phyloP scores from a whole-genome alignment of 2,797 vertebrate species.

The Gambelia wislizenii region DNA sequence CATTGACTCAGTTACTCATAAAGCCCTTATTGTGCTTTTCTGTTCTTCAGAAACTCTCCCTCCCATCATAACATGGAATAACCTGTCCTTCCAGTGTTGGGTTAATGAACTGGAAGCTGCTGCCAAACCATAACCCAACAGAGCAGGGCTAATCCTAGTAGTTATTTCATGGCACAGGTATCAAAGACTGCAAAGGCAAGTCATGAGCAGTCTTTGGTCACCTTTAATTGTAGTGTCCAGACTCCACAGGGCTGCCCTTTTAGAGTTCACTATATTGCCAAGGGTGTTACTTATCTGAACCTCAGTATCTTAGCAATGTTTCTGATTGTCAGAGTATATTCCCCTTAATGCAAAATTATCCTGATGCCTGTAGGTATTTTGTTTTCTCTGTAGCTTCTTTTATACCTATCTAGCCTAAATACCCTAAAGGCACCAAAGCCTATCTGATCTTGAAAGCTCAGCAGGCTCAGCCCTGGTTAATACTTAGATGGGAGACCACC shows the following conservation, averaged over 20 bases:
- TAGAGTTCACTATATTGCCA: background rate
- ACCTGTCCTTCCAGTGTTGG: slow-evolving; percentile 64
- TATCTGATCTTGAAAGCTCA: no score
- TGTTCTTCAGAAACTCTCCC: slow-evolving; percentile 43
- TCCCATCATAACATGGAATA: slow-evolving; percentile 40
- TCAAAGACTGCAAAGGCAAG: background rate
- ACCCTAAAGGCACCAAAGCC: no score
- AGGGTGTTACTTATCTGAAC: background rate
- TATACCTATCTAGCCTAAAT: background rate
- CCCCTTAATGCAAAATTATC: background rate
- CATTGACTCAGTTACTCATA: slow-evolving; percentile 54
- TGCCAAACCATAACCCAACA: background rate
- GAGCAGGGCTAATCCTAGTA: background rate
- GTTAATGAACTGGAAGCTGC: slow-evolving; percentile 25
- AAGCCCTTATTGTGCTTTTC: slow-evolving; percentile 32
- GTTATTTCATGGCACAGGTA: background rate
- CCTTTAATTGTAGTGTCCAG: background rate
- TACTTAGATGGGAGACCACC: no score
- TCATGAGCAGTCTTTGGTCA: background rate
- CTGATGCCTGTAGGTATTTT: background rate
- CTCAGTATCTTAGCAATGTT: background rate
- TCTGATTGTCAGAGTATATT: background rate
- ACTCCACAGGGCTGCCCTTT: background rate
- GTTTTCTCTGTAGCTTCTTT: background rate
- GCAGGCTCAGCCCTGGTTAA: no score